Evolutionary conservation across 2,113 vertebrate genomes (phyloP).

Genomic region (Isurus oxyrinchus): DNA sequence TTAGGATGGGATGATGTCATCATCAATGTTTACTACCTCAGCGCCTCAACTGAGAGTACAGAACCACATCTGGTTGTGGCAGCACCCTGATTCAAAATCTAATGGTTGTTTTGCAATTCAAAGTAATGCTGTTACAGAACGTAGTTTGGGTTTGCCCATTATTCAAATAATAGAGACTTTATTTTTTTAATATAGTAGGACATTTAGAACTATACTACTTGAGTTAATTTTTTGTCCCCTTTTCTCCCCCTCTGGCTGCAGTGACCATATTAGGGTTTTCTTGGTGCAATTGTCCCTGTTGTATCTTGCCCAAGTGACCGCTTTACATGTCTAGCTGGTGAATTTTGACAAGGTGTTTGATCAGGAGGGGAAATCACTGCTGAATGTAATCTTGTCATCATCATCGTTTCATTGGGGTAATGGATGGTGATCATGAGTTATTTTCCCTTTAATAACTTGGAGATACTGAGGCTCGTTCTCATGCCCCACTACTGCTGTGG

Average conservation of each 20-base stretch:
- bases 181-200: neutral
- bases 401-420: neutral
- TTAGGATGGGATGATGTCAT: neutral
- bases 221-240: neutral
- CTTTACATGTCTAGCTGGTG: neutral
- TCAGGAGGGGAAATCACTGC: neutral
- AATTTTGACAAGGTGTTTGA: neutral
- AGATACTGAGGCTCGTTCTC: neutral
- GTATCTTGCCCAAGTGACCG: neutral
- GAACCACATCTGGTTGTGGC: neutral
- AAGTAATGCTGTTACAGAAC: neutral
- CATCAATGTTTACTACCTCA: neutral
- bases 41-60: neutral
- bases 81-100: neutral
- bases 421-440: neutral
- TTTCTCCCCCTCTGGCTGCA: neutral
- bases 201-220: neutral
- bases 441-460: neutral
- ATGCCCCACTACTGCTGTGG: neutral
- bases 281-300: neutral
- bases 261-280: neutral
- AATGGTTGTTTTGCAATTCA: neutral
- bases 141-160: neutral
- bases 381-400: neutral
- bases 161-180: neutral